Base-by-base conservation (phyloP, 2,888 invertebrate species). In the Limnephilus lunatus region DNA sequence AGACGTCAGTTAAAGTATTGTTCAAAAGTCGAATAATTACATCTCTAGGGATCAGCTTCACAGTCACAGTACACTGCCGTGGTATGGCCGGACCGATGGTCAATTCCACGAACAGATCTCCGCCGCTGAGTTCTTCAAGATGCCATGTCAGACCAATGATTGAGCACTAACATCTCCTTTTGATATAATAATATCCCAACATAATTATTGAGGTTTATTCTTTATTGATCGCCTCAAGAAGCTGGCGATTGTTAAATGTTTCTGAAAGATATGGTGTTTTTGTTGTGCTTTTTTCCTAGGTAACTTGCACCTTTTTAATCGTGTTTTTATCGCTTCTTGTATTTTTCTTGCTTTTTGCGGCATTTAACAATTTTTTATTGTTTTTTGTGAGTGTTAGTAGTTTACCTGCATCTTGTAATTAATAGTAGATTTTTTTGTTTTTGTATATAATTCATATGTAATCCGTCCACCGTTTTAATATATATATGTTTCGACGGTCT, bases 181-280 rank as follows among this genome's bases (percentile, higher is more conserved):
- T 25, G 31, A 86, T 86, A 86, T 25, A 86, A 48, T 48, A 48
- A 30, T n/a, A 87, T 48, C 48, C 48, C 87, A 48, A 87, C 68
- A 87, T 53, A 30, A 9, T 30, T 30, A n/a, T 48, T n/a, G 53
- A 53, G 31, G 32, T 83, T n/a, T 68, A 68, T 68, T 68, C 68
- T 68, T 15, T 87, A 87, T 48, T 30, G 87, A 53, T 87, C 87
- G 83, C 9, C 35, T 19, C 35, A 83, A 83, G 83, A 32, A 83
- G 83, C 35, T 39, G 35, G 32, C 68, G n/a, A 68, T 68, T 68
- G 25, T 68, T 68, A 68, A 68, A 68, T 68, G 68, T 68, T 68
- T 68, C 68, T 68, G 25, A 68, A n/a, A 9, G 68, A 25, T 68
- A n/a, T 11, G 25, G 9, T 25, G 68, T 68, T 68, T 68, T 68